Evolutionary conservation across 2,113 vertebrate species (phyloP), one percentile per base, ranked within the genome.

Genomic region (Phrynosoma blainvillii): DNA sequence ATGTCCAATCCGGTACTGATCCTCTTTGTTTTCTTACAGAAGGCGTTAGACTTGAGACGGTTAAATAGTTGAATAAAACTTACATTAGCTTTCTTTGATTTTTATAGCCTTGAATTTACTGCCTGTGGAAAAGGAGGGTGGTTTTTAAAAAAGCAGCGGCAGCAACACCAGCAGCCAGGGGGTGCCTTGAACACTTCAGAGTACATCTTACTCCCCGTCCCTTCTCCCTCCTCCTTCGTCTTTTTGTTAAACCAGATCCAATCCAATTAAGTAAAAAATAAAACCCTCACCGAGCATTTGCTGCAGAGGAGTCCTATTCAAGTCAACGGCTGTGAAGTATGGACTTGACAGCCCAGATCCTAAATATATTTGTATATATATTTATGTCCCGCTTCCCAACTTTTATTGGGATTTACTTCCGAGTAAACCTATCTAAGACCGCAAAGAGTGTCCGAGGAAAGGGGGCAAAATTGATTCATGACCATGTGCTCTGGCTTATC

Each of bases 21-120:
- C 89, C 87, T 88, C 91, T 93, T 95, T 84, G 74, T 88, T 88
- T 95, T 94, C 93, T 93, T 92, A 85, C 88, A 78, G 92, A 90
- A 87, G 76, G 92, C 92, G 90, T 87, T 79, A 95, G 96, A 97
- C 96, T 97, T 96, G 96, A 87, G 95, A 93, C 92, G 90, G 81
- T 95, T 96, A 96, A 97, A 97, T 95, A 97, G 96, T 97, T 96
- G 95, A 95, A 97, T 97, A 97, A 97, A 97, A 97, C 94, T 92
- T 96, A 95, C 95, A 97, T 96, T 93, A 97, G 96, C 95, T 95
- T 94, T 93, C 95, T 97, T 96, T 96, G 92, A 92, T 97, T 97
- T 96, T 98, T 98, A 98, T 97, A 96, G 97, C 93, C 94, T 92
- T 96, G 95, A 86, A 97, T 97, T 98, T 97, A 97, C 96, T 96